Percentiles rank a stretch among this genome's conserved stretches.
Evolutionary conservation across 2,797 vertebrate genomes (phyloP).

Genomic region (Anas bahamensis): DNA sequence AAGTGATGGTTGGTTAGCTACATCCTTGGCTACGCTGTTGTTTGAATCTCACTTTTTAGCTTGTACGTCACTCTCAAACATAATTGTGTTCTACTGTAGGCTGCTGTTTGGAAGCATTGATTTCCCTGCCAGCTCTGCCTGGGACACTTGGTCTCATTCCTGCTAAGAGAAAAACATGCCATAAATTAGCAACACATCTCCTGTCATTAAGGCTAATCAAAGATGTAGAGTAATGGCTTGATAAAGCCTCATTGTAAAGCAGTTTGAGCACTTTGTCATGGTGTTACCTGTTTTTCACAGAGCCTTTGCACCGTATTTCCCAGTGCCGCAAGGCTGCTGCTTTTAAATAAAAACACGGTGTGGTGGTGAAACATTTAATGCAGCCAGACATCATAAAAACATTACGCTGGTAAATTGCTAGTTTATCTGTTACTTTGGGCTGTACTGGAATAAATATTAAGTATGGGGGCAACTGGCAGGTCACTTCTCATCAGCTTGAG

Average conservation of each 20-base stretch:
- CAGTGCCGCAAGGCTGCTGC: background rate
- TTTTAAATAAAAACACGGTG: background rate
- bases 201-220: background rate
- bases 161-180: background rate
- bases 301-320: background rate
- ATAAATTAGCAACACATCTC: background rate
- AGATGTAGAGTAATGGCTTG: background rate
- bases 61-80: background rate
- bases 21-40: background rate
- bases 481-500: background rate
- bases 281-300: background rate
- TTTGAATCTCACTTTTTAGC: background rate
- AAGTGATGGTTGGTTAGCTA: background rate
- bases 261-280: background rate
- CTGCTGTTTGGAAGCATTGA: background rate
- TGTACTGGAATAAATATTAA: background rate
- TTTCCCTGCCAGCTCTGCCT: background rate
- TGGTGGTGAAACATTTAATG: background rate
- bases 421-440: slow-evolving; percentile 13
- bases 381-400: background rate
- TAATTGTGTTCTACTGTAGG: background rate
- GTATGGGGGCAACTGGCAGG: background rate
- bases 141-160: background rate
- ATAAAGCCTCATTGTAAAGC: background rate
- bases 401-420: background rate